phyloP scores from a whole-genome alignment of 2,113 vertebrate species.

The Sylvilagus bachmani region DNA sequence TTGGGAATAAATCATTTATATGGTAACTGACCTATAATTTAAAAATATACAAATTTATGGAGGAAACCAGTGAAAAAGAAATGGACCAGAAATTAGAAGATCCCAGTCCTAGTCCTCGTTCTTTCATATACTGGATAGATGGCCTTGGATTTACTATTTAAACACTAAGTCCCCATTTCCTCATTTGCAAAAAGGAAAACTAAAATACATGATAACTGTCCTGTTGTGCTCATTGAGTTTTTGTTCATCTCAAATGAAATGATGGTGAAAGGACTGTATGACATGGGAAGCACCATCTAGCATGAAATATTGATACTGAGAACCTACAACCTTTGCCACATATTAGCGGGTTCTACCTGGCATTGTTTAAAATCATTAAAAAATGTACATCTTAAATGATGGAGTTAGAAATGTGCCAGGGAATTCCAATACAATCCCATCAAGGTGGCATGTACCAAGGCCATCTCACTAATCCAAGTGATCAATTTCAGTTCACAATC shows the following conservation, averaged over 20 bases:
- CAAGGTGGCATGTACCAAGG: too few species aligned
- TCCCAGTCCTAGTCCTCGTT: neutral
- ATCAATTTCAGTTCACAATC: too few species aligned
- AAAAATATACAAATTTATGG: neutral
- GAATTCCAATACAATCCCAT: too few species aligned
- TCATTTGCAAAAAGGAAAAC: neutral
- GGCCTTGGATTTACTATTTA: neutral
- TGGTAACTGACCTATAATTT: neutral
- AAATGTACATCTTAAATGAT: too few species aligned
- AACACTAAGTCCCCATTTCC: neutral
- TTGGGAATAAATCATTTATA: neutral
- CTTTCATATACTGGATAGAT: neutral
- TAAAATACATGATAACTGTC: neutral
- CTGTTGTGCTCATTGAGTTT: neutral
- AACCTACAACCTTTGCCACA: neutral
- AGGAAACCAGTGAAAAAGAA: neutral
- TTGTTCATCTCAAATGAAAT: constrained; percentile 29
- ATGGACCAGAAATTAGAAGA: neutral
- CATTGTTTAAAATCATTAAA: neutral
- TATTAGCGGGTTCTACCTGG: neutral
- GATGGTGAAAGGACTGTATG: neutral
- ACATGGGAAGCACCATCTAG: neutral
- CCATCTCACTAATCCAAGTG: too few species aligned
- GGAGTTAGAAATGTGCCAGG: too few species aligned
- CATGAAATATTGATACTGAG: constrained; percentile 14